Conservation (phyloP, 1,140 invertebrate species). For the Micrasema longulum region DNA sequence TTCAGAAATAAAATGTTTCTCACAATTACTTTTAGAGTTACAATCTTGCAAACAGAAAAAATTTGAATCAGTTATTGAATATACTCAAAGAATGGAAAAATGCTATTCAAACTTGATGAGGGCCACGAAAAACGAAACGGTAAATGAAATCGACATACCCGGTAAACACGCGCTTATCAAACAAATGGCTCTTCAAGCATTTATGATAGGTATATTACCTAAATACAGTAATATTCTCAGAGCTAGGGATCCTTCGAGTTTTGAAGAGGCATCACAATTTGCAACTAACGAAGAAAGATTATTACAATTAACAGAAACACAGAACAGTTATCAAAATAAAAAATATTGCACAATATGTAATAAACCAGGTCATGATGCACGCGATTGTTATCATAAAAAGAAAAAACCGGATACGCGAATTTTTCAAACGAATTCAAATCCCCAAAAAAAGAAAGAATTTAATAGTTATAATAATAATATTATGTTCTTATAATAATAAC, state of each 20-base stretch:
- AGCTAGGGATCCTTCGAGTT: not conserved
- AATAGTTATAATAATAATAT: no score
- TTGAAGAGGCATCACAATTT: slow-evolving; percentile 1
- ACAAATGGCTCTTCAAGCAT: slow-evolving; percentile 8
- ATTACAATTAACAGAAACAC: not conserved
- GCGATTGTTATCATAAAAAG: no score
- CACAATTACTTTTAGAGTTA: slow-evolving; percentile 1
- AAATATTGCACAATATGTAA: not conserved
- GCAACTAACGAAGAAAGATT: not conserved
- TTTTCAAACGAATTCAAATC: no score
- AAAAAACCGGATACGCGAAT: no score
- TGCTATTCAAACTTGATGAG: slow-evolving; percentile 5
- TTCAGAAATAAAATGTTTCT: not conserved
- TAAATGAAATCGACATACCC: not conserved
- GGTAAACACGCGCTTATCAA: not conserved
- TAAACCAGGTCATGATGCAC: not conserved
- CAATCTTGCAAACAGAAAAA: not conserved
- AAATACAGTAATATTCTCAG: not conserved
- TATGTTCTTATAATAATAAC: no score
- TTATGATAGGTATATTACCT: not conserved
- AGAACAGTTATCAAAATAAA: not conserved
- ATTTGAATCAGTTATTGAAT: not conserved
- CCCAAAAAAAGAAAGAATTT: no score
- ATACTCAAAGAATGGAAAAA: slow-evolving; percentile 3
- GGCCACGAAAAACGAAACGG: slow-evolving; percentile 6